Conservation (phyloP, 2,797 vertebrate genomes). For the Orestias chungarensis region DNA sequence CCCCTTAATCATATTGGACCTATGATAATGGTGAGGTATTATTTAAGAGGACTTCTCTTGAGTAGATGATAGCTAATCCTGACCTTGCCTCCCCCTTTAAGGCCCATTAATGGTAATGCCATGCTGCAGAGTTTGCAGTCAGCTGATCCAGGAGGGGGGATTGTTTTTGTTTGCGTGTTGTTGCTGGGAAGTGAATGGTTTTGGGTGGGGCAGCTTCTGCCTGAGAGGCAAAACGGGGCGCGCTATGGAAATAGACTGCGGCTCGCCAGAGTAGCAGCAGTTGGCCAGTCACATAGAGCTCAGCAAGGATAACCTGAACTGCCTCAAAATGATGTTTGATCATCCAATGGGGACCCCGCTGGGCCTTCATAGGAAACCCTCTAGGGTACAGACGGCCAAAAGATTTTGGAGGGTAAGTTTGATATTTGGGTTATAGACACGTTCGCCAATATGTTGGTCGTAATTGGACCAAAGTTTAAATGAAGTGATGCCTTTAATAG, state of each 20-base stretch:
- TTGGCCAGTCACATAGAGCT: neutral
- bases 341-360: constrained; percentile 52
- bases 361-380: constrained; percentile 81
- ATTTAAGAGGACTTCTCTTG: constrained; percentile 39
- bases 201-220: constrained; percentile 67
- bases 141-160: constrained; percentile 38
- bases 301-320: neutral
- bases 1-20: constrained; percentile 57
- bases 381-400: constrained; percentile 85
- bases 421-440: constrained; percentile 5
- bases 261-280: neutral
- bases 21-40: constrained; percentile 42
- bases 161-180: constrained; percentile 61
- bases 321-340: constrained; percentile 73
- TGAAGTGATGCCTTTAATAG: too few species aligned
- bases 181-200: constrained; percentile 69
- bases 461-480: too few species aligned
- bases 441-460: too few species aligned
- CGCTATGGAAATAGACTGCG: constrained; percentile 33
- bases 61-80: constrained; percentile 51
- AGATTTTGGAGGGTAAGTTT: constrained; percentile 90
- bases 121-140: constrained; percentile 50
- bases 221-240: constrained; percentile 44
- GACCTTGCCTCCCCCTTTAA: constrained; percentile 64
- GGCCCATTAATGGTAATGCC: constrained; percentile 52